Conservation (phyloP, 2,888 invertebrate genomes). For the Byasa hedistus region DNA sequence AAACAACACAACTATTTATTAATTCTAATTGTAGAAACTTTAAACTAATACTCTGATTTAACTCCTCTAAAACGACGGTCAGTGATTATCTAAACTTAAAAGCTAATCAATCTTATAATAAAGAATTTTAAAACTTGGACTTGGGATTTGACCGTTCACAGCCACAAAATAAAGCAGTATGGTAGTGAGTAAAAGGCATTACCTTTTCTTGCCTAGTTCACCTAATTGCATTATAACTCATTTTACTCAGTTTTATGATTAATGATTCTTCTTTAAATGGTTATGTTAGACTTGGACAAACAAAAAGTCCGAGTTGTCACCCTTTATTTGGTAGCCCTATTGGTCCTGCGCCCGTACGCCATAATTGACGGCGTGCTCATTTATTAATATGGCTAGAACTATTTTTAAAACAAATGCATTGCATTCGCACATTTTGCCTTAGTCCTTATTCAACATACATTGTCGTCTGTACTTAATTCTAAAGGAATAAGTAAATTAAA, state of each 20-base stretch:
- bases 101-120: not conserved
- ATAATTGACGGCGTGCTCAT: conserved; percentile 28
- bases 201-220: not conserved
- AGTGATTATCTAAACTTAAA: too few species aligned
- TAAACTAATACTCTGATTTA: too few species aligned
- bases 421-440: conserved; percentile 27
- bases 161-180: not conserved
- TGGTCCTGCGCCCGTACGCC: conserved; percentile 26
- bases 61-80: too few species aligned
- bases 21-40: too few species aligned
- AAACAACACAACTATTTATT: too few species aligned
- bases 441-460: conserved; percentile 3
- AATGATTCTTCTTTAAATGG: not conserved
- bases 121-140: not conserved
- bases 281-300: not conserved
- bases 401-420: conserved; percentile 30
- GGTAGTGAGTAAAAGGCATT: not conserved
- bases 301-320: conserved; percentile 6
- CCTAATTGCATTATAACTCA: not conserved
- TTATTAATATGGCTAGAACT: conserved; percentile 30
- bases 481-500: too few species aligned
- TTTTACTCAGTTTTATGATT: not conserved
- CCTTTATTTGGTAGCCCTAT: conserved; percentile 7
- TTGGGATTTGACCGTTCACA: not conserved
- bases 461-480: not conserved